These are phyloP conservation scores for Hapalemur alaotrensis DNA, from an alignment of 2,797 vertebrate species.

Conservation along the genomic window DNA sequence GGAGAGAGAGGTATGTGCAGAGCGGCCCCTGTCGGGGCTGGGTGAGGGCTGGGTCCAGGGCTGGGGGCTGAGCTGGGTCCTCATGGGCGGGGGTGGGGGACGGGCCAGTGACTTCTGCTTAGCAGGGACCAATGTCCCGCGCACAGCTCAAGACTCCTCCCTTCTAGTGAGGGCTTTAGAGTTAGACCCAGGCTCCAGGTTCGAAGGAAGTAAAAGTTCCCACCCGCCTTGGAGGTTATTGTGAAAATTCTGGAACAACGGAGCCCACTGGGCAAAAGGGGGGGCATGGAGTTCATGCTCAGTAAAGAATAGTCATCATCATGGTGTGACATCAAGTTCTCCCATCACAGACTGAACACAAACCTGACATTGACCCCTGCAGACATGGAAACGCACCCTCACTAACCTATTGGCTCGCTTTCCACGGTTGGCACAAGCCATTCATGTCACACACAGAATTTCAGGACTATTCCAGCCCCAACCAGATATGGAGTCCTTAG, in stretches of 20 bases:
- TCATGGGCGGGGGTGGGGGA: no score
- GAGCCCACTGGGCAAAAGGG: neutral
- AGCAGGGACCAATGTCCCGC: fast-evolving
- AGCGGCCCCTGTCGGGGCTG: fast-evolving
- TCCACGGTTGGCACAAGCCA: fast-evolving
- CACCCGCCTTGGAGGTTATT: neutral
- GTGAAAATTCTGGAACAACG: neutral
- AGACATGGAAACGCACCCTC: neutral
- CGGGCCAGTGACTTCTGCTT: fast-evolving
- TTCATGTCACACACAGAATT: neutral
- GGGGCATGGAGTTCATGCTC: neutral
- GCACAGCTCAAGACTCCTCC: fast-evolving
- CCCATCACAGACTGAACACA: neutral
- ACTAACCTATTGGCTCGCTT: fast-evolving
- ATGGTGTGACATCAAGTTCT: no score
- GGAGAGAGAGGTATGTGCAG: conserved; percentile 91
- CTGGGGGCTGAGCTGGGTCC: neutral
- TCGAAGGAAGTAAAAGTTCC: neutral
- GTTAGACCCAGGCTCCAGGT: neutral
- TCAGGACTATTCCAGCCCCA: neutral
- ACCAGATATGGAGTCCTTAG: neutral
- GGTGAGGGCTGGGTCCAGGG: fast-evolving
- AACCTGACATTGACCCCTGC: fast-evolving
- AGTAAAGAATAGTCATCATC: neutral
- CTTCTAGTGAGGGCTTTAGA: neutral